Evolutionary conservation across 1,140 invertebrate genomes (phyloP), one percentile per base, ranked within the genome.

Genomic region (Oncopodura yosiiana): DNA sequence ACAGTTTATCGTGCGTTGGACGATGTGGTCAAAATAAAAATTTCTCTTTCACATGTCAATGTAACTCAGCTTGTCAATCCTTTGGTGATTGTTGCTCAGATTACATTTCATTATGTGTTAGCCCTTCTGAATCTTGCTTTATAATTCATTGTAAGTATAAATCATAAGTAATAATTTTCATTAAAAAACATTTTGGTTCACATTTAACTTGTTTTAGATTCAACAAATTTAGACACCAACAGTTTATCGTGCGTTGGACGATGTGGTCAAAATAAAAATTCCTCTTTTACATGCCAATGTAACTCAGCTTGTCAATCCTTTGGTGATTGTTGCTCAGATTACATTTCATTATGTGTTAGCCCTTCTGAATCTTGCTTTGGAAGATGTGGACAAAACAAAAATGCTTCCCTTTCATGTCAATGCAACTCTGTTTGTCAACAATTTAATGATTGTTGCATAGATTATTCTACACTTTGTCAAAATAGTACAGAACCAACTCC

Each of bases 11-110:
- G 5, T 60, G 58, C 39, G 38, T 21, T n/a, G 59, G 50, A 2
- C 37, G 49, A 45, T 61, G 59, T 39, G 21, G 51, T 19, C 6
- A 43, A 11, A 18, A 23, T 4, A 21, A 4, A 12, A 37, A 61
- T 32, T 16, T 45, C 1, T 41, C 49, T 8, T 2, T n/a, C 1
- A 36, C 51, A 5, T 60, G 58, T 36, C 53, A 60, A 38, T 60
- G 58, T 32, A 60, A 60, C 27, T 43, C 30, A 19, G n/a, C 29
- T 5, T 53, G 50, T 29, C 48, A 37, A 8, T n/a, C 37, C 12
- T 59, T 29, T 30, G 46, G 39, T 11, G 57, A 59, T 24, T 59
- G 57, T 34, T 59, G 57, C 23, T 29, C 45, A 3, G 57, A 59
- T 39, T 59, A 59, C 19, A 21, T 21, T 4, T 12, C 9, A 23